Conservation (phyloP, 2,888 invertebrate species). For the Drosophila longiperda region DNA sequence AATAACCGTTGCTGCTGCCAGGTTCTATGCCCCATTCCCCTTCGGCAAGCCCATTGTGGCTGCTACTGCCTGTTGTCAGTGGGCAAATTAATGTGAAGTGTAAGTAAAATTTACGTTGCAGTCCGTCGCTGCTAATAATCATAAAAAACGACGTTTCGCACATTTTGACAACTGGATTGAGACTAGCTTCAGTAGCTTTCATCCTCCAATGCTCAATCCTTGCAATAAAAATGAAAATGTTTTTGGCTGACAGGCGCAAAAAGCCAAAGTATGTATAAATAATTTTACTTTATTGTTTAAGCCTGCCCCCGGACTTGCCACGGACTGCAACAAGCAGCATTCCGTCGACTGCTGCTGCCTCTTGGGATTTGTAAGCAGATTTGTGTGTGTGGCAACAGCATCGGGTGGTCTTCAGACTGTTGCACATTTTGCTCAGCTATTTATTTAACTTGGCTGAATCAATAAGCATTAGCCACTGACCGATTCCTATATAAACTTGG, state of each 20-base stretch:
- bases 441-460: slow-evolving; percentile 54
- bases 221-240: slow-evolving; percentile 40
- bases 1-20: slow-evolving; percentile 61
- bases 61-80: slow-evolving; percentile 46
- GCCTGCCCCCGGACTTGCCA: slow-evolving; percentile 31
- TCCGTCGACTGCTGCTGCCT: slow-evolving; percentile 1
- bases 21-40: not conserved
- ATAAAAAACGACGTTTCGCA: slow-evolving; percentile 69
- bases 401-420: slow-evolving; percentile 49
- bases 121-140: slow-evolving; percentile 68
- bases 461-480: slow-evolving; percentile 18
- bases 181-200: slow-evolving; percentile 4
- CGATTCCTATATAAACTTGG: slow-evolving; percentile 4
- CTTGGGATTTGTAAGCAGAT: slow-evolving; percentile 34
- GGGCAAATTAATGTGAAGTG: slow-evolving; percentile 74
- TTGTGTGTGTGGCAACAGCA: slow-evolving; percentile 17
- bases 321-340: not conserved
- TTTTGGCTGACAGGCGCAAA: slow-evolving; percentile 70
- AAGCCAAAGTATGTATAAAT: slow-evolving; percentile 66
- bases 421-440: slow-evolving; percentile 59
- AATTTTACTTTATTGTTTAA: slow-evolving; percentile 73
- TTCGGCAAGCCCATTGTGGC: slow-evolving; percentile 6
- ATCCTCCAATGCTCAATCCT: slow-evolving; percentile 35
- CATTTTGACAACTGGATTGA: slow-evolving; percentile 58
- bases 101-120: slow-evolving; percentile 76